A percentile compares a stretch with the other conserved stretches of the same genome.
phyloP scores from a whole-genome alignment of 2,113 vertebrate species.

The Rhipidura dahli region DNA sequence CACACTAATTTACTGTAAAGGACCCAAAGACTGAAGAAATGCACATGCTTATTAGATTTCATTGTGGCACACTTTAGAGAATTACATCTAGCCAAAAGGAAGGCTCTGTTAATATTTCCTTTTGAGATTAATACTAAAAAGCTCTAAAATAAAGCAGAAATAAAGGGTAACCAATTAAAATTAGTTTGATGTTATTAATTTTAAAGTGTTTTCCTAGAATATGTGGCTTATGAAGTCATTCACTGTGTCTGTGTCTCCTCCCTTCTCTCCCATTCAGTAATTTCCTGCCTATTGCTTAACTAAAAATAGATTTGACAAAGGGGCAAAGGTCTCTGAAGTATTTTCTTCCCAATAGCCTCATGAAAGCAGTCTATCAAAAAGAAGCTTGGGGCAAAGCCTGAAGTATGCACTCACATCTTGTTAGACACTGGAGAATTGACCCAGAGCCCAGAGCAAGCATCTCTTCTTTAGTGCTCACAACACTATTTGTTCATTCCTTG shows the following conservation, averaged over 20 bases:
- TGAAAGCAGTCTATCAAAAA: not conserved
- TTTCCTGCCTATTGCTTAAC: not conserved
- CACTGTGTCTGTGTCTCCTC: not conserved
- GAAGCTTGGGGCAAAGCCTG: not conserved
- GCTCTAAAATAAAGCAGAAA: not conserved
- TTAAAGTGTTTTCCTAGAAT: not conserved
- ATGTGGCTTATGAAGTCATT: not conserved
- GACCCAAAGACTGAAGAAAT: not conserved
- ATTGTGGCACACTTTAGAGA: not conserved
- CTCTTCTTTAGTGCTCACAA: not conserved
- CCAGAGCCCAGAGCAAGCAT: not conserved
- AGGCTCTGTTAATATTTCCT: not conserved
- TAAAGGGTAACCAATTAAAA: not conserved
- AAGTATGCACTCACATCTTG: not conserved
- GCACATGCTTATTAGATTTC: not conserved
- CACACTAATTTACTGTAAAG: not conserved
- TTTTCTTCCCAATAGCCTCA: not conserved
- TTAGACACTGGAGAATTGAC: not conserved
- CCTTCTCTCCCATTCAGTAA: not conserved
- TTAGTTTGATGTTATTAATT: not conserved
- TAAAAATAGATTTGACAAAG: not conserved
- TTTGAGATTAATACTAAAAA: not conserved
- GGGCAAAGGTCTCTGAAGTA: not conserved
- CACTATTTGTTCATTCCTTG: not conserved
- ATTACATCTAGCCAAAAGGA: not conserved